Conservation (phyloP, 2,797 vertebrate species). For the Bradypodion pumilum region DNA sequence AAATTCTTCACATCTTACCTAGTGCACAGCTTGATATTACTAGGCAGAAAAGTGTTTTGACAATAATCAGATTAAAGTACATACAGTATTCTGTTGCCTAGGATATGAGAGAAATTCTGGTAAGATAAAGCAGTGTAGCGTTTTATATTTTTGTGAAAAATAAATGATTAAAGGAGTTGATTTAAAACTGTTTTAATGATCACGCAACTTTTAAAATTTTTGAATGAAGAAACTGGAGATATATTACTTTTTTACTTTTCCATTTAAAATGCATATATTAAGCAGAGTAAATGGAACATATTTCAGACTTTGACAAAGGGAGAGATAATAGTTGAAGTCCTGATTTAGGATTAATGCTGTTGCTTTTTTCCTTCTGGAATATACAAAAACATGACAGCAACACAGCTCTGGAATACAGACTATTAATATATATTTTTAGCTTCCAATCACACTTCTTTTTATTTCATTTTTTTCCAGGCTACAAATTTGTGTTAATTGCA, state of each 20-base stretch:
- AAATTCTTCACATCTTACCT: too few species aligned
- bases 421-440: slow-evolving; percentile 21
- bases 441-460: not conserved
- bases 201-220: not conserved
- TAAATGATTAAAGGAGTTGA: too few species aligned
- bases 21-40: rapidly evolving
- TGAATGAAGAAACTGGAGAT: not conserved
- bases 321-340: rapidly evolving
- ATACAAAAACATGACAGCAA: not conserved
- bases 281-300: not conserved
- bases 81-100: not conserved
- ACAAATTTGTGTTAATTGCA: not conserved
- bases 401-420: not conserved
- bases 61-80: rapidly evolving
- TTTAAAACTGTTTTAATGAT: not conserved
- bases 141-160: rapidly evolving
- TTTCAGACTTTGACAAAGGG: not conserved
- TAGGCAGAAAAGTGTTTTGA: not conserved
- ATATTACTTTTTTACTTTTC: rapidly evolving
- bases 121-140: rapidly evolving
- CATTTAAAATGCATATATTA: not conserved
- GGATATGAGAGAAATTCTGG: rapidly evolving
- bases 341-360: not conserved
- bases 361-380: not conserved
- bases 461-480: slow-evolving; percentile 6